Base-by-base conservation (phyloP, 2,113 vertebrate genomes). In the Otolemur garnettii region DNA sequence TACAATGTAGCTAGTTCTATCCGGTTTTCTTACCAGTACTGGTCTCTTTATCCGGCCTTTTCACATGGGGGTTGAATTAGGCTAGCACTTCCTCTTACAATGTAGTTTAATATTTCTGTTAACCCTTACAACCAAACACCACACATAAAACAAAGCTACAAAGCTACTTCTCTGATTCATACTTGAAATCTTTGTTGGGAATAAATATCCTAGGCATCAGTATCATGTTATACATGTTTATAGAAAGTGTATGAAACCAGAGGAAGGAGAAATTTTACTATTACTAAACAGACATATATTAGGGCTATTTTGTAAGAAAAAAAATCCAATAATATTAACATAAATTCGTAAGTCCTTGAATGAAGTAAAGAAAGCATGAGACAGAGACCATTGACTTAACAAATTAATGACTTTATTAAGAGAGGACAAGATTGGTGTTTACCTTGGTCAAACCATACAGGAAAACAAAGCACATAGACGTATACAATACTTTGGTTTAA, bases 401-500 rank as follows among this genome's bases (percentile, higher is more conserved):
- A 98, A 98, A 98, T 45, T 87, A 93, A 95, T 93, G 0, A n/a
- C 62, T 99, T 99, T 99, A 99, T 98, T 98, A 79, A 98, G 98
- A 96, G 94, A 97, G 78, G 94, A 97, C 97, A 98, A 98, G 93
- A 96, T 3, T 95, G 95, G 90, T 97, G 87, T 97, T 98, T 97
- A 96, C 96, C 93, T 98, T 98, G 98, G 97, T 98, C 97, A 78
- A 95, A 94, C 95, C 98, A 97, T 93, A 95, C 96, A 96, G 82
- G 93, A 97, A 82, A 97, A 98, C 88, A 97, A 98, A 98, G 96
- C 95, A 97, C 97, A 97, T 66, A 97, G 94, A 97, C 84, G 94
- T 97, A 96, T 74, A 97, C 33, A 74, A 98, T 98, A 98, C 98
- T 99, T 99, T 98, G 98, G 98, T 97, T 98, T 97, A 95, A 98